phyloP scores from a whole-genome alignment of 2,888 invertebrate species.

The Xylophagus ater region DNA sequence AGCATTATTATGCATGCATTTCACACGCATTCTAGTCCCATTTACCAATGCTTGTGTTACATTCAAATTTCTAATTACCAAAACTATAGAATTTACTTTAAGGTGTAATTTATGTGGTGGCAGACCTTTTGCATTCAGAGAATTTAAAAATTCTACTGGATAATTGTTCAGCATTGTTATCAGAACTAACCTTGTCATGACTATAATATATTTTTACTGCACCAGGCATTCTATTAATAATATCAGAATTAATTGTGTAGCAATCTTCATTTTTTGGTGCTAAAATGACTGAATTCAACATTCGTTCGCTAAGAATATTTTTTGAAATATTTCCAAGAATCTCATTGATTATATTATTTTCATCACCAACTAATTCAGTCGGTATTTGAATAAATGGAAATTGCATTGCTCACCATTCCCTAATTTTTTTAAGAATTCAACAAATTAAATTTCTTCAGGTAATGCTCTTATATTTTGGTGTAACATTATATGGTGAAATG shows the following conservation, averaged over 20 bases:
- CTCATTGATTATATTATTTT: constrained; percentile 2
- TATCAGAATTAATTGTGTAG: too few species aligned
- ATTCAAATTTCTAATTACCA: constrained; percentile 12
- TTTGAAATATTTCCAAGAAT: constrained; percentile 6
- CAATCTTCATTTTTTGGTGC: constrained; percentile 6
- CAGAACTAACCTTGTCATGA: constrained; percentile 4
- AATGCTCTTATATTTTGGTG: constrained; percentile 9
- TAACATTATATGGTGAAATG: constrained; percentile 6
- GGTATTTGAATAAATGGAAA: constrained; percentile 11
- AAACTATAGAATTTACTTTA: constrained; percentile 10
- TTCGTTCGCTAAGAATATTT: neutral
- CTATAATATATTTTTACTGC: constrained; percentile 8
- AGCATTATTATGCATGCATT: constrained; percentile 12
- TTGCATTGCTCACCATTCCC: constrained; percentile 9
- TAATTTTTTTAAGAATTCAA: constrained; percentile 6
- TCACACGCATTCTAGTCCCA: constrained; percentile 11
- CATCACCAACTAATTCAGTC: neutral
- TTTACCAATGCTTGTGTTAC: constrained; percentile 9
- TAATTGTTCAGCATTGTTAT: constrained; percentile 2
- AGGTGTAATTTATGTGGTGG: constrained; percentile 12
- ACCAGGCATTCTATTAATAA: neutral
- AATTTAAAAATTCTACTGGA: constrained; percentile 12
- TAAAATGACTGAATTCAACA: constrained; percentile 9
- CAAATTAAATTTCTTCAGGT: constrained; percentile 9
- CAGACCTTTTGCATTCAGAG: constrained; percentile 10